Evolutionary conservation across 2,888 invertebrate genomes (phyloP).

Genomic region (Piscicola geometra): DNA sequence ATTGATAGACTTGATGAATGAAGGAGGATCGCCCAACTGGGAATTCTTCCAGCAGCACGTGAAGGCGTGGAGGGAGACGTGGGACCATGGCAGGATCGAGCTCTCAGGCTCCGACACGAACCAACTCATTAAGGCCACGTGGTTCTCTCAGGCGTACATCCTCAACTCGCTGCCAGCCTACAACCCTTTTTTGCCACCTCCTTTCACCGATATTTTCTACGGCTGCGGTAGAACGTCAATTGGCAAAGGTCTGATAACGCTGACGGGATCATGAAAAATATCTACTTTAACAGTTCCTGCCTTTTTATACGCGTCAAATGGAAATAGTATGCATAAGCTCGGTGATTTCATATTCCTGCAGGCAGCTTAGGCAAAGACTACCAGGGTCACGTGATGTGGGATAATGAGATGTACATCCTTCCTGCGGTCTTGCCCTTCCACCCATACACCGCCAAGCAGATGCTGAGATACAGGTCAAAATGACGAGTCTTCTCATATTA

Average conservation of each 20-base stretch:
- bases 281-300: too few species aligned
- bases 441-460: conserved; percentile 45
- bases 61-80: conserved; percentile 43
- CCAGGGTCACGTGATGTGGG: conserved; percentile 49
- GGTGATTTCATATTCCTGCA: too few species aligned
- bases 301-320: too few species aligned
- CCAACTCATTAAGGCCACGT: conserved; percentile 43
- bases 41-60: conserved; percentile 38
- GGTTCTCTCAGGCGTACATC: conserved; percentile 47
- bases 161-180: conserved; percentile 47
- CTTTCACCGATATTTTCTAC: conserved; percentile 40
- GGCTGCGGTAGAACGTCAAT: conserved; percentile 42
- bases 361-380: conserved; percentile 42
- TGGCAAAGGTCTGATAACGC: conserved; percentile 34
- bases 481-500: too few species aligned
- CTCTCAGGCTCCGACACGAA: conserved; percentile 39
- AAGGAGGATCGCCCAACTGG: conserved; percentile 31
- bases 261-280: too few species aligned
- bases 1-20: conserved; percentile 32
- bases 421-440: conserved; percentile 47
- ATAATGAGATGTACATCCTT: conserved; percentile 48
- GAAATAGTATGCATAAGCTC: too few species aligned
- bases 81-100: conserved; percentile 44
- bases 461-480: conserved; percentile 45
- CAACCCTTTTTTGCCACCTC: conserved; percentile 41